phyloP scores from a whole-genome alignment of 2,888 invertebrate species.

The Apotomis capreana region DNA sequence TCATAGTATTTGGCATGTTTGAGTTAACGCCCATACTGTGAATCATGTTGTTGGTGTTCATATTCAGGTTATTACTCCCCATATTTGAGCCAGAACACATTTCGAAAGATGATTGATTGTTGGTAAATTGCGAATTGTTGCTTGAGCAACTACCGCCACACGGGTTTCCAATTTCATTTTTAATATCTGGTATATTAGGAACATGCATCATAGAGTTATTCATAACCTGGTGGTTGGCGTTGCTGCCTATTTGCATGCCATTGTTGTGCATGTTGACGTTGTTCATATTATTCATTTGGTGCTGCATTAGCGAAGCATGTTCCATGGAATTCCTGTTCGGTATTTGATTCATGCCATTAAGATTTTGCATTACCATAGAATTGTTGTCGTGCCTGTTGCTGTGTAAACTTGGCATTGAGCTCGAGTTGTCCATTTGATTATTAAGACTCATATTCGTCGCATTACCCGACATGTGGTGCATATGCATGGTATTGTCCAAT shows the following conservation, averaged over 20 bases:
- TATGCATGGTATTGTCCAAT: conserved; percentile 73
- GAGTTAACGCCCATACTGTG: conserved; percentile 71
- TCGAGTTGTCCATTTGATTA: conserved; percentile 71
- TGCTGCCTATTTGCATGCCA: conserved; percentile 73
- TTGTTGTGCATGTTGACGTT: conserved; percentile 75
- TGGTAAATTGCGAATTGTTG: conserved; percentile 67
- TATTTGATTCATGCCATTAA: conserved; percentile 73
- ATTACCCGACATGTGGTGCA: conserved; percentile 76
- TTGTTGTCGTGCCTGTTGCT: conserved; percentile 73
- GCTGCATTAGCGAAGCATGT: conserved; percentile 74
- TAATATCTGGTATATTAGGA: conserved; percentile 77
- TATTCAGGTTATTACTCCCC: conserved; percentile 67
- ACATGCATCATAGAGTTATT: conserved; percentile 74
- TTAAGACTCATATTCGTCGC: conserved; percentile 65
- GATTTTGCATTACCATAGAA: conserved; percentile 72
- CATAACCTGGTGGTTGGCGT: conserved; percentile 69
- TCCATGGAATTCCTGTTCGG: conserved; percentile 74
- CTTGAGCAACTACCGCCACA: conserved; percentile 77
- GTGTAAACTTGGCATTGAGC: conserved; percentile 67
- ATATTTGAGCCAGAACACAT: conserved; percentile 66
- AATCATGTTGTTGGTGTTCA: conserved; percentile 70
- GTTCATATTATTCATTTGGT: conserved; percentile 73
- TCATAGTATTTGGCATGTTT: conserved; percentile 71
- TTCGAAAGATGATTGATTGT: conserved; percentile 70
- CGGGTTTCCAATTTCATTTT: conserved; percentile 76